These are phyloP conservation scores for Carettochelys insculpta DNA, from an alignment of 2,113 vertebrate species.

Conservation along the genomic window DNA sequence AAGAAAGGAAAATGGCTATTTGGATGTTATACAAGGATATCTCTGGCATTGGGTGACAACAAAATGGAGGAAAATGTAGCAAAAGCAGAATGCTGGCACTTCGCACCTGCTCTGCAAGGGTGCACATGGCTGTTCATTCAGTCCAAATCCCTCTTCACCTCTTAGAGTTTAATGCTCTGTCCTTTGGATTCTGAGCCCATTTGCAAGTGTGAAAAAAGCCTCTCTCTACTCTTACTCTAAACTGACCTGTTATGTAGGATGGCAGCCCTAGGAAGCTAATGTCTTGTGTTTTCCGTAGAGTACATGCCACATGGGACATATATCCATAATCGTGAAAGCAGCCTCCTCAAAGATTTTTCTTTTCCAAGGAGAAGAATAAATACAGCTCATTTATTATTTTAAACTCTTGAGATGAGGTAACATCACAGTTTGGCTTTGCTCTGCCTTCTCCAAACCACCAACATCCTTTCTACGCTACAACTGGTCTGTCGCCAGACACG, in stretches of 20 bases:
- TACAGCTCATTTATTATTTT: background rate
- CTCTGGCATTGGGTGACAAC: background rate
- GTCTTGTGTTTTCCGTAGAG: background rate
- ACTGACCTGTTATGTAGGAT: background rate
- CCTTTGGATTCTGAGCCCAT: background rate
- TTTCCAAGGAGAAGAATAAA: background rate
- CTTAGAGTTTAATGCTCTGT: background rate
- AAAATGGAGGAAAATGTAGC: background rate
- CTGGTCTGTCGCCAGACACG: background rate
- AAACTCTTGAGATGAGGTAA: background rate
- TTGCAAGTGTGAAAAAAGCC: background rate
- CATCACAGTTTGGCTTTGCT: background rate
- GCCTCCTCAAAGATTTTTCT: background rate
- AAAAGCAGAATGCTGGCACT: background rate
- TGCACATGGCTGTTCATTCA: background rate
- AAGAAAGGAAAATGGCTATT: rapidly evolving
- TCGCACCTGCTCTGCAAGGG: background rate
- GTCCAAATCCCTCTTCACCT: background rate
- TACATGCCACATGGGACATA: background rate
- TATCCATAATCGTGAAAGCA: background rate
- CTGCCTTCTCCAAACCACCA: background rate
- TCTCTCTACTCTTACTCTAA: background rate
- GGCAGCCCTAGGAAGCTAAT: background rate
- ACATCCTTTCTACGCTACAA: rapidly evolving
- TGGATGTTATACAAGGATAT: background rate